Evolutionary conservation across 2,888 invertebrate genomes (phyloP).

Genomic region (Lobophora halterata): DNA sequence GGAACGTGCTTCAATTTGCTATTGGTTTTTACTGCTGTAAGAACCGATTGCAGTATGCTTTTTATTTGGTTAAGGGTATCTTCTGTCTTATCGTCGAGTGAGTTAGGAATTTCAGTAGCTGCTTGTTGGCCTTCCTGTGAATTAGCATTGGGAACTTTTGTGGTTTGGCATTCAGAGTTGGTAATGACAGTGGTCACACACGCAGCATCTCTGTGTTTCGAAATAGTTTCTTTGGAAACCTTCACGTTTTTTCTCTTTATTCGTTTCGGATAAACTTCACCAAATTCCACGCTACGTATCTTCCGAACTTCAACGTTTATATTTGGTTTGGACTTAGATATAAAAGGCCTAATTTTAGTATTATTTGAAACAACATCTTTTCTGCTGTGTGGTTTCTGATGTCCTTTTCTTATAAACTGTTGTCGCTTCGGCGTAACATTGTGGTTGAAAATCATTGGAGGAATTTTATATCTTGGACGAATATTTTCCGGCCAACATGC

Average conservation of each 20-base stretch:
- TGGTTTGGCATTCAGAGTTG: conserved; percentile 49
- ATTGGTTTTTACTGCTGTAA: conserved; percentile 62
- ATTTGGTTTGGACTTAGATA: conserved; percentile 22
- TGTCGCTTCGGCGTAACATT: conserved; percentile 18
- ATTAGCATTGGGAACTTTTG: conserved; percentile 19
- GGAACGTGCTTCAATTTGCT: conserved; percentile 36
- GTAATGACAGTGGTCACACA: conserved; percentile 40
- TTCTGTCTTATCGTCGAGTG: conserved; percentile 51
- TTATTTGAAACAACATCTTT: conserved; percentile 23
- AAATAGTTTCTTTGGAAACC: conserved; percentile 16
- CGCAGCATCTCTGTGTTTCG: conserved; percentile 41
- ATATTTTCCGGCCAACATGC: conserved; percentile 41
- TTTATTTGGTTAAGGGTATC: conserved; percentile 64
- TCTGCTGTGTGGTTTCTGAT: conserved; percentile 13
- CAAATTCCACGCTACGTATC: conserved; percentile 48
- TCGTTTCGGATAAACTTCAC: conserved; percentile 46
- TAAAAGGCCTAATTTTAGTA: conserved; percentile 23
- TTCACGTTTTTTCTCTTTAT: conserved; percentile 5
- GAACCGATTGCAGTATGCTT: conserved; percentile 59
- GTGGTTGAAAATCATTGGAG: conserved; percentile 30
- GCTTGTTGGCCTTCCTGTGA: conserved; percentile 3
- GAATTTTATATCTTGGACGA: conserved; percentile 31
- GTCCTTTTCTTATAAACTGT: conserved; percentile 19
- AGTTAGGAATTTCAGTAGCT: conserved; percentile 11
- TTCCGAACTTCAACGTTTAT: conserved; percentile 35